phyloP scores from a whole-genome alignment of 2,113 vertebrate species.

The Oryzias melastigma region DNA sequence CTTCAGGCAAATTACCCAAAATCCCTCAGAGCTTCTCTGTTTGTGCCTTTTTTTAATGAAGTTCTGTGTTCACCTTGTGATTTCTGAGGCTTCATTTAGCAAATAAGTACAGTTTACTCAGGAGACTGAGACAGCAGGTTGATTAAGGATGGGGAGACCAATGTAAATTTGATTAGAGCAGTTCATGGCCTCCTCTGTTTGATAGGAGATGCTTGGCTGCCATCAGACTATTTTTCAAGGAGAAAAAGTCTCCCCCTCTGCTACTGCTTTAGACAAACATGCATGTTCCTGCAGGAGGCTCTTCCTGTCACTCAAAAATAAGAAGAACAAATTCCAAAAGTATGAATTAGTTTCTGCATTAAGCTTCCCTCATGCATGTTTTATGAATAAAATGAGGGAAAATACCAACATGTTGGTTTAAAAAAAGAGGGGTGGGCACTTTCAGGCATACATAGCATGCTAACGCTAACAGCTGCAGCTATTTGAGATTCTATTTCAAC shows the following conservation, averaged over 20 bases:
- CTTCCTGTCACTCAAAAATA: no score
- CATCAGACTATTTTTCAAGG: slow-evolving; percentile 20
- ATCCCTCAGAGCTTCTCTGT: slow-evolving; percentile 12
- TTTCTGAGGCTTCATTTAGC: not conserved
- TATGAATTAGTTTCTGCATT: no score
- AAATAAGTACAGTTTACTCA: not conserved
- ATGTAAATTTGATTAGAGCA: slow-evolving; percentile 10
- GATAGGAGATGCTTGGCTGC: not conserved
- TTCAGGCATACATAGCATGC: no score
- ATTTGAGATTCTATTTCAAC: no score
- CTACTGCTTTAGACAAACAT: no score
- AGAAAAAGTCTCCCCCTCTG: not conserved
- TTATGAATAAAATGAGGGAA: no score
- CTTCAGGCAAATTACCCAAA: not conserved
- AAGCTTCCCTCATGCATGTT: no score
- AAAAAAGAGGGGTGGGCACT: no score
- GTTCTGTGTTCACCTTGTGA: slow-evolving; percentile 12
- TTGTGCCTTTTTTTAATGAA: slow-evolving; percentile 33
- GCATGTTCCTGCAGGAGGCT: no score
- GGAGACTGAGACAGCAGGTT: slow-evolving; percentile 1
- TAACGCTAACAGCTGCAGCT: no score
- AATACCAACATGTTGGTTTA: no score
- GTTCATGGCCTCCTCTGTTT: slow-evolving; percentile 13
- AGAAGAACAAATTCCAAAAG: no score
- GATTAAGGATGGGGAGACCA: slow-evolving; percentile 16